Conservation (phyloP, 2,797 vertebrate genomes). For the Cossypha niveicapilla region DNA sequence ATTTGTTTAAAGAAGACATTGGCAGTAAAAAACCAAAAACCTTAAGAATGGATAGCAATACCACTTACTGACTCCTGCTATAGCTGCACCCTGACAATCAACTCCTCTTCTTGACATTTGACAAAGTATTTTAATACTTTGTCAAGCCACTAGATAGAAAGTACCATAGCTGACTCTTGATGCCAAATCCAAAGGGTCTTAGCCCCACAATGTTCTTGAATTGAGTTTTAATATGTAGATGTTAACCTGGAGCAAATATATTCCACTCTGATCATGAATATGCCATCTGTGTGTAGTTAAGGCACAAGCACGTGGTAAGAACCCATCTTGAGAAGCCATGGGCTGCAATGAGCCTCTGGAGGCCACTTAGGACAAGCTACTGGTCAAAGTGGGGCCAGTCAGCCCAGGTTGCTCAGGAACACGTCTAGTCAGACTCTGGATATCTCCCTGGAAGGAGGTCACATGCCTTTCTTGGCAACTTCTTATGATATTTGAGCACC, state of each 20-base stretch:
- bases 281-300: neutral
- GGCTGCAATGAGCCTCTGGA: neutral
- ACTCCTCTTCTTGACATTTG: neutral
- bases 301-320: neutral
- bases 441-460: neutral
- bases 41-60: neutral
- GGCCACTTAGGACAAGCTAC: neutral
- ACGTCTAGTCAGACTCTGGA: neutral
- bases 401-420: neutral
- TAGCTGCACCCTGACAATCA: neutral
- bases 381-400: neutral
- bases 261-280: neutral
- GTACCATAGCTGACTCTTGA: neutral
- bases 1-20: neutral
- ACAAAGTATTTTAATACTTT: neutral
- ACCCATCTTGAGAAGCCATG: accelerated
- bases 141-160: neutral
- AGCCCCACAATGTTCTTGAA: neutral
- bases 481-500: neutral
- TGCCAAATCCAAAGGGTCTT: neutral
- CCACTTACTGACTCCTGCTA: neutral
- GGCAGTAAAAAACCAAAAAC: neutral
- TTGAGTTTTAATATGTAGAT: neutral
- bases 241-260: neutral
- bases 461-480: neutral